Evolutionary conservation across 2,797 vertebrate species (phyloP).

Genomic region (Enteromius unitaeniatus): DNA sequence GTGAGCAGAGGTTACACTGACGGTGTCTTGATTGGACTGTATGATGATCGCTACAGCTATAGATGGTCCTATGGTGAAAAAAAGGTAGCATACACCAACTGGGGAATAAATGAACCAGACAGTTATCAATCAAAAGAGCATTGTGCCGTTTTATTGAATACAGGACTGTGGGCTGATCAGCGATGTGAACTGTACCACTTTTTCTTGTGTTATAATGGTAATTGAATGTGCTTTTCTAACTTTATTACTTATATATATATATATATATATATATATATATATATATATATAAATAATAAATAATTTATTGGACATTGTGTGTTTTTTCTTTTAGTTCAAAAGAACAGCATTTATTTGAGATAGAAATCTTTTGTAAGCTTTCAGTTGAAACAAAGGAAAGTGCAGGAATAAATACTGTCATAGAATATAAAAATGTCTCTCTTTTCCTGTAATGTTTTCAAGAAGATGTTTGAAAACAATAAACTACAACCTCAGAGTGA

Average conservation of each 20-base stretch:
- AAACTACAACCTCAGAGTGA: not conserved
- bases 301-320: too few relatives aligned
- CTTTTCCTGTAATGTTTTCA: not conserved
- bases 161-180: not conserved
- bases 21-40: not conserved
- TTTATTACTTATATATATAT: not conserved
- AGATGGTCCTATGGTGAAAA: not conserved
- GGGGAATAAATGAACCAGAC: not conserved
- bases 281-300: too few relatives aligned
- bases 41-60: slow-evolving; percentile 4
- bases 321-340: not conserved
- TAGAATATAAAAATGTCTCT: not conserved
- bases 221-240: not conserved
- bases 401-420: not conserved
- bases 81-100: not conserved
- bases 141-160: not conserved
- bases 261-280: too few relatives aligned
- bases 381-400: not conserved
- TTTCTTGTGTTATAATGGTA: not conserved
- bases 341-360: not conserved
- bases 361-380: not conserved
- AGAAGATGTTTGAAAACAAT: not conserved
- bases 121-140: not conserved
- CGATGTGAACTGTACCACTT: accelerated
- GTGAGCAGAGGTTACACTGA: not conserved